phyloP scores from a whole-genome alignment of 2,888 invertebrate species.

The Tetanocera ferruginea region DNA sequence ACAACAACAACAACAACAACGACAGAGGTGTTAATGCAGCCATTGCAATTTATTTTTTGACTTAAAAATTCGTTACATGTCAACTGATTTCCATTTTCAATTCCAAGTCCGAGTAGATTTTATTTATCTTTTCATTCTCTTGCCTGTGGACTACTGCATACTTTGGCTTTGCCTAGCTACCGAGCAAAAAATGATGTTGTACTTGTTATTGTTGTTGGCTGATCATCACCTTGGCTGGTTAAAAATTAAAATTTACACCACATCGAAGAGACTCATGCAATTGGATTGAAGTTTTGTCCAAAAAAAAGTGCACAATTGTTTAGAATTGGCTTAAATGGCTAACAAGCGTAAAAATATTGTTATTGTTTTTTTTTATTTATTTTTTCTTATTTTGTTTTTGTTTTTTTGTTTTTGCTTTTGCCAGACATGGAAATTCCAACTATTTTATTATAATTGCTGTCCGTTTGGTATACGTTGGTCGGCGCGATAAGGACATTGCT shows the following conservation, averaged over 20 bases:
- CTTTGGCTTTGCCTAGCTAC: not conserved
- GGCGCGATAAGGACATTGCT: slow-evolving; percentile 22
- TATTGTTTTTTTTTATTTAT: slow-evolving; percentile 41
- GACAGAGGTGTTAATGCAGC: slow-evolving; percentile 35
- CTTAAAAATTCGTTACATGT: slow-evolving; percentile 18
- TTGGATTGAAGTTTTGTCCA: not conserved
- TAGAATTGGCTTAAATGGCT: slow-evolving; percentile 62
- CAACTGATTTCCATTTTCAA: slow-evolving; percentile 30
- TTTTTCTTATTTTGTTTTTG: not conserved
- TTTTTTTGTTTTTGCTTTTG: slow-evolving; percentile 9
- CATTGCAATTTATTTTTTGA: slow-evolving; percentile 17
- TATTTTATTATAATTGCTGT: slow-evolving; percentile 53
- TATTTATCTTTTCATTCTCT: not conserved
- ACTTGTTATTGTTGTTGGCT: not conserved
- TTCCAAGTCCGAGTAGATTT: not conserved
- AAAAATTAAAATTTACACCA: slow-evolving; percentile 37
- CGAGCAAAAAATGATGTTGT: not conserved
- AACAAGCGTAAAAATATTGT: slow-evolving; percentile 56
- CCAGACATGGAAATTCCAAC: slow-evolving; percentile 50
- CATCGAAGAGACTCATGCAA: not conserved
- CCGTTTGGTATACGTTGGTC: slow-evolving; percentile 35
- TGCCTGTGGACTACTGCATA: not conserved
- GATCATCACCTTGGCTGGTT: not conserved
- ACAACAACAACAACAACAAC: not conserved
- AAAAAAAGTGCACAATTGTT: slow-evolving; percentile 55